Evolutionary conservation across 2,888 invertebrate genomes (phyloP).

Genomic region (Cerastis rubricosa): DNA sequence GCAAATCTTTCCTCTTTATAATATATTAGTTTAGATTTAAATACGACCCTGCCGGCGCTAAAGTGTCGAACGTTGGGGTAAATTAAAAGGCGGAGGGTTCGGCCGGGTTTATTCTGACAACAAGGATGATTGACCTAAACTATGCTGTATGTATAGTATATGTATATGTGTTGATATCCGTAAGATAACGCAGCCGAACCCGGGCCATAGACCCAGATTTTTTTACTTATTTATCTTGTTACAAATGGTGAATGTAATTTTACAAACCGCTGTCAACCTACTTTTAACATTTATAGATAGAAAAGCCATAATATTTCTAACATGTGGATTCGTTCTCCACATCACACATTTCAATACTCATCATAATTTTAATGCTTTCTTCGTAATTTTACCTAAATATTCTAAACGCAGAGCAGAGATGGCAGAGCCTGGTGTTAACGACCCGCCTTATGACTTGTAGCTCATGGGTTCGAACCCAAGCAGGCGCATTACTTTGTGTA

Average conservation of each 20-base stretch:
- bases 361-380: background rate
- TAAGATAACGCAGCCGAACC: background rate
- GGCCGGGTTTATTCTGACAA: background rate
- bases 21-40: too few relatives aligned
- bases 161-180: background rate
- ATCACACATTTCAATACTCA: background rate
- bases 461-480: background rate
- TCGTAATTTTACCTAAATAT: background rate
- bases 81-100: background rate
- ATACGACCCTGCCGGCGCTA: background rate
- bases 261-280: background rate
- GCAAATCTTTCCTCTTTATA: too few relatives aligned
- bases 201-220: background rate
- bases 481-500: background rate
- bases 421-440: background rate
- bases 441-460: too few relatives aligned
- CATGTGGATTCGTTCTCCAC: background rate
- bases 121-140: background rate
- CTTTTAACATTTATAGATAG: background rate
- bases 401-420: background rate
- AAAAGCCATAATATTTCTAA: background rate
- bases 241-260: constrained; percentile 2
- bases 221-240: background rate
- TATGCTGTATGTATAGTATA: background rate
- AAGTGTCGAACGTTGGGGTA: background rate